Evolutionary conservation across 1,140 invertebrate genomes (phyloP).

Genomic region (Zaprionus tsacasi): DNA sequence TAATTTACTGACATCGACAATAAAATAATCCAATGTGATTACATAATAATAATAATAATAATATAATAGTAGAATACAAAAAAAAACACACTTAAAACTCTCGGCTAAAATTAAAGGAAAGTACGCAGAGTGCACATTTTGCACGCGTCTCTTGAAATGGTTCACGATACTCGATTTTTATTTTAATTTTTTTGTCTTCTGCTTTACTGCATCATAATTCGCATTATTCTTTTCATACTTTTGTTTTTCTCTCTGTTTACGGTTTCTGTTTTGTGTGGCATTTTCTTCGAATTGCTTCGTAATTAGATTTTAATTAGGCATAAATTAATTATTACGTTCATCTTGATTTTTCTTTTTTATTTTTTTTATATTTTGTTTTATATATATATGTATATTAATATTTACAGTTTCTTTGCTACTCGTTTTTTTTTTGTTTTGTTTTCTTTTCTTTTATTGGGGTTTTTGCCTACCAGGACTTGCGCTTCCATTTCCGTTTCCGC

Average conservation of each 20-base stretch:
- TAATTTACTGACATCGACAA: slow-evolving; percentile 38
- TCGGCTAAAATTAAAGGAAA: slow-evolving; percentile 72
- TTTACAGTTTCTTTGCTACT: slow-evolving; percentile 74
- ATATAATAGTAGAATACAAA: slow-evolving; percentile 41
- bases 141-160: slow-evolving; percentile 39
- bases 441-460: slow-evolving; percentile 13
- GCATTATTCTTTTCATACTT: slow-evolving; percentile 6
- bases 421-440: slow-evolving; percentile 42
- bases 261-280: slow-evolving; percentile 24
- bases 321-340: slow-evolving; percentile 64
- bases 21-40: slow-evolving; percentile 11
- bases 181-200: slow-evolving; percentile 3
- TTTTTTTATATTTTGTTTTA: slow-evolving; percentile 27
- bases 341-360: background rate
- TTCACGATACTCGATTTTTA: slow-evolving; percentile 29
- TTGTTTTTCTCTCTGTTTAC: slow-evolving; percentile 12
- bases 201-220: background rate
- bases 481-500: slow-evolving; percentile 1
- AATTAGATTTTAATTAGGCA: slow-evolving; percentile 67
- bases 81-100: slow-evolving; percentile 48
- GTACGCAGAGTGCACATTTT: slow-evolving; percentile 55
- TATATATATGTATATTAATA: slow-evolving; percentile 62
- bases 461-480: background rate
- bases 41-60: slow-evolving; percentile 41
- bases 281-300: slow-evolving; percentile 28